Conservation (phyloP, 2,888 invertebrate genomes). For the Ophioninae sp. region DNA sequence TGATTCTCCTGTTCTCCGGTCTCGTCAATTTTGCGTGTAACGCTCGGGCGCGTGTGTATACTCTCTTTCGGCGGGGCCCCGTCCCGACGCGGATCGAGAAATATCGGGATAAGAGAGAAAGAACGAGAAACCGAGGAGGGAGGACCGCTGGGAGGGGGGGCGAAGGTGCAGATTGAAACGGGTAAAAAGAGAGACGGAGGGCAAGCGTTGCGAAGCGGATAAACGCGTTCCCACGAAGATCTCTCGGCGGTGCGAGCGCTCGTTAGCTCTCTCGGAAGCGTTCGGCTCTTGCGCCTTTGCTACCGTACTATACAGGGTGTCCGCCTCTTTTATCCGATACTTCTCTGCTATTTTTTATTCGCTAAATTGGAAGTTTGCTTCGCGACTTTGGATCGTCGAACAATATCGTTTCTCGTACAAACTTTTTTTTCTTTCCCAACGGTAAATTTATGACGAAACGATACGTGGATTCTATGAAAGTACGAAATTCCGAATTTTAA, state of each 20-base stretch:
- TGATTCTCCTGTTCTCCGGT: conserved; percentile 26
- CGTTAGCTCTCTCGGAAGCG: conserved; percentile 56
- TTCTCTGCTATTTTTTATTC: too few species aligned
- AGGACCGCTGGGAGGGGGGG: not conserved
- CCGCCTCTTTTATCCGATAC: too few species aligned
- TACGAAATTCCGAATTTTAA: too few species aligned
- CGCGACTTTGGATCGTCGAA: too few species aligned
- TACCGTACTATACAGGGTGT: conserved; percentile 15
- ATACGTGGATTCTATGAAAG: too few species aligned
- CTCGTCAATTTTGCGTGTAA: conserved; percentile 60
- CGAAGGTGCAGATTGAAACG: conserved; percentile 35
- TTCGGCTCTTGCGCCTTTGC: conserved; percentile 44
- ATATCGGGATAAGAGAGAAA: conserved; percentile 18
- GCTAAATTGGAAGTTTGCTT: too few species aligned
- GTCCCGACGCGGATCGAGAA: conserved; percentile 22
- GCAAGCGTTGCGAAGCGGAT: conserved; percentile 56
- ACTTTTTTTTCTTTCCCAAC: too few species aligned
- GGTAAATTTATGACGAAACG: too few species aligned
- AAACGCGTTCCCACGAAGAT: conserved; percentile 69
- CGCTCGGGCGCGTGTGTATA: conserved; percentile 53
- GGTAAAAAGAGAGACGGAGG: conserved; percentile 31
- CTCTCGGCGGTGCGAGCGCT: conserved; percentile 51
- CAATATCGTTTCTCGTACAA: too few species aligned
- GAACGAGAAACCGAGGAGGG: conserved; percentile 13
- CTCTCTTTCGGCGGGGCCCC: conserved; percentile 21